Percentiles rank a stretch among this genome's conserved stretches.
Evolutionary conservation across 2,888 invertebrate species (phyloP).

Genomic region (Diabrotica balteata): DNA sequence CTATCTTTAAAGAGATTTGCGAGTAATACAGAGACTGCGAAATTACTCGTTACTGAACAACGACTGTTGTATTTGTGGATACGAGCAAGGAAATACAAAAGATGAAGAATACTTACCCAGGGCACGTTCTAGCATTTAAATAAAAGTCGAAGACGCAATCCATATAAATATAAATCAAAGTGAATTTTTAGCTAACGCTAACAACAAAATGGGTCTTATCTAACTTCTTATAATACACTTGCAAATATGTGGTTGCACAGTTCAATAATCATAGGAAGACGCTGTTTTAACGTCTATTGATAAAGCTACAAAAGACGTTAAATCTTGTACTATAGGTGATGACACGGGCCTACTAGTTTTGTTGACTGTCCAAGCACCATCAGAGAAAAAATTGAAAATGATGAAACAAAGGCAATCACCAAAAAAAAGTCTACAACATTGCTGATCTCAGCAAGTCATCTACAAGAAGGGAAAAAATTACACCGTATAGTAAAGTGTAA

Average conservation of each 20-base stretch:
- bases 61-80: conserved; percentile 17
- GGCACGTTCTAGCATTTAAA: conserved; percentile 13
- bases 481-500: no score
- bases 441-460: no score
- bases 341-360: conserved; percentile 19
- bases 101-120: no score
- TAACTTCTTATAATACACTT: conserved; percentile 13
- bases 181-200: conserved; percentile 22
- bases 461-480: no score
- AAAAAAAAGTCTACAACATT: no score
- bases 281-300: no score
- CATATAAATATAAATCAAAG: conserved; percentile 5
- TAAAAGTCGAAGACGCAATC: conserved; percentile 7
- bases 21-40: conserved; percentile 13
- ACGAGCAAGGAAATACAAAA: conserved; percentile 12
- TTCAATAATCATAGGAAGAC: no score
- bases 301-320: no score
- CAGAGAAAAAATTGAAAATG: no score
- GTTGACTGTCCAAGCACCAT: neutral
- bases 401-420: no score
- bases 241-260: conserved; percentile 3
- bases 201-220: conserved; percentile 18
- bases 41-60: conserved; percentile 14
- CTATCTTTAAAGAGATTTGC: conserved; percentile 16
- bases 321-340: conserved; percentile 17